Base-by-base conservation (phyloP, 2,888 invertebrate species). In the Digitonthophagus gazella region DNA sequence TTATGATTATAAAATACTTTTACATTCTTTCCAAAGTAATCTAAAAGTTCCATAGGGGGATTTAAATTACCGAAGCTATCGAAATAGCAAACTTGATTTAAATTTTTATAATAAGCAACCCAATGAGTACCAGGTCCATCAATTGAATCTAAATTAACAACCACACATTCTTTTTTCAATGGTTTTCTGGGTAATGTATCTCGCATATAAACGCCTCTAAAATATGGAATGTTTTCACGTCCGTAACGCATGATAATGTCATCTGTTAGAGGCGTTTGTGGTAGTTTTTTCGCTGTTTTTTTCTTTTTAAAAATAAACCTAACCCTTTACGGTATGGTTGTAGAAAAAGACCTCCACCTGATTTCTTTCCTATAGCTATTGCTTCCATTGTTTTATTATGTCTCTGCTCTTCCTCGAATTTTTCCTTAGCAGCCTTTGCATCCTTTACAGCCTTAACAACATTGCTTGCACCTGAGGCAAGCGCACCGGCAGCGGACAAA, bases 391-490 rank as follows among this genome's bases (percentile, higher is more conserved):
- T 4, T 22, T 75, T 70, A 72, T 82, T 82, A 70, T 80, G 81
- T 3, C 79, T 74, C 64, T 75, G 67, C 18, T 71, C 73, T 74
- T 82, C 80, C 15, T 72, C 69, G 56, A 79, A 72, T 71, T 77
- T 67, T 71, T 78, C 71, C 75, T 76, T 74, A 6, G 79, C 79
- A 64, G 67, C 69, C 70, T 77, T 79, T 2, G 78, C 75, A 66
- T 79, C 74, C 71, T 78, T 79, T 8, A 79, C 75, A 15, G 80
- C 76, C 67, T 79, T 81, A 2, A 77, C 76, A 22, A 82, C 76
- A 66, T 78, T 78, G 11, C 80, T 76, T 28, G 78, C 78, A 20
- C 80, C 80, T 22, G 81, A 80, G n/a, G 77, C 75, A 69, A 81
- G 72, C 54, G 77, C 74, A 1, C 80, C 82, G 8, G 76, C 18